Evolutionary conservation across 1,140 invertebrate species (phyloP).

Genomic region (Stegodyphus mimosarum): DNA sequence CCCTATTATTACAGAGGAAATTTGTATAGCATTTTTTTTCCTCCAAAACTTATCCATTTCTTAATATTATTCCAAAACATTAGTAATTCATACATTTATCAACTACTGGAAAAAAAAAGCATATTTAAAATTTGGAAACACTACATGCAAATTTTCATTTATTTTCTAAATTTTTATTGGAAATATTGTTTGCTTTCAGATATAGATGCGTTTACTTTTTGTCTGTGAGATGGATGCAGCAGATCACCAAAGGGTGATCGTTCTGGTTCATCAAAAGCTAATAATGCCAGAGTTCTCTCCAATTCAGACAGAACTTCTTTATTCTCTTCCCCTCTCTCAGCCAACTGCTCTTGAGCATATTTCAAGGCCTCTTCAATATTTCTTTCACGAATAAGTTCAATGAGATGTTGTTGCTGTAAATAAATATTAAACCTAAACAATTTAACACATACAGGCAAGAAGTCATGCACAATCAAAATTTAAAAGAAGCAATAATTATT

Average conservation of each 20-base stretch:
- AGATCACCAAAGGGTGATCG: conserved; percentile 95
- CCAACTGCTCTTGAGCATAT: conserved; percentile 92
- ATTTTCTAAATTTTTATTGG: no score
- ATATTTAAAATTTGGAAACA: no score
- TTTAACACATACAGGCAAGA: not conserved
- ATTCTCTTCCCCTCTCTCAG: conserved; percentile 90
- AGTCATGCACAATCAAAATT: no score
- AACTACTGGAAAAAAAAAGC: no score
- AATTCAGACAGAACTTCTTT: conserved; percentile 73
- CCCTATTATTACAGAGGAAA: no score
- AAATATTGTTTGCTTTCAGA: no score
- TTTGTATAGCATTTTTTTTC: no score
- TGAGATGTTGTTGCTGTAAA: conserved; percentile 88
- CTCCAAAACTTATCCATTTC: no score
- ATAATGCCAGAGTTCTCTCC: conserved; percentile 86
- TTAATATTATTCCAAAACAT: no score
- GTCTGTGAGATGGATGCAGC: conserved; percentile 89
- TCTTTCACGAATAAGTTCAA: conserved; percentile 90
- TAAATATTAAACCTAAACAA: not conserved
- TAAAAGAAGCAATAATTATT: no score
- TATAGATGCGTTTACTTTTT: conserved; percentile 78
- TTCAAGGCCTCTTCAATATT: conserved; percentile 94
- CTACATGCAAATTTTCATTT: no score
- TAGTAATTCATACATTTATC: no score
- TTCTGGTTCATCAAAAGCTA: conserved; percentile 97